Conservation (phyloP, 2,797 vertebrate genomes). For the Pristis pectinata region DNA sequence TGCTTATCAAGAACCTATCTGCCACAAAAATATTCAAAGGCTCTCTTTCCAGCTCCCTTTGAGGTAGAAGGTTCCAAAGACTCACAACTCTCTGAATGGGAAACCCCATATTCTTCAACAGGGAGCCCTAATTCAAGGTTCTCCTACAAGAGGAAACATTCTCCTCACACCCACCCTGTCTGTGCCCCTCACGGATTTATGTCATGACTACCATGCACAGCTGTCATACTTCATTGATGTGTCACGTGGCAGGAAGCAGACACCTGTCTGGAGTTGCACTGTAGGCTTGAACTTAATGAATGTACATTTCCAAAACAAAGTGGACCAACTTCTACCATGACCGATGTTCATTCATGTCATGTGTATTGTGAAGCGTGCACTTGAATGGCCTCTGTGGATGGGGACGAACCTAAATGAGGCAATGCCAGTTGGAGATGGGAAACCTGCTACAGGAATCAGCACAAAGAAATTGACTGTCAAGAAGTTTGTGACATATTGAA, state of each 20-base stretch:
- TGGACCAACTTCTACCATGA: neutral
- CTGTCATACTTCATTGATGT: neutral
- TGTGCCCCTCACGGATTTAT: too few relatives aligned
- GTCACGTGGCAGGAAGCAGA: neutral
- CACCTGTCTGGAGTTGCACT: neutral
- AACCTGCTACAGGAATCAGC: neutral
- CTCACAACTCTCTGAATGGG: too few relatives aligned
- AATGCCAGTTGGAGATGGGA: conserved; percentile 7
- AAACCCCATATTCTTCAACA: too few relatives aligned
- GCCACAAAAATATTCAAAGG: too few relatives aligned
- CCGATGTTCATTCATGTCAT: neutral
- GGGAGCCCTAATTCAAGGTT: too few relatives aligned
- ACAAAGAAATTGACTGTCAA: neutral
- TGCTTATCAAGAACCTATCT: too few relatives aligned
- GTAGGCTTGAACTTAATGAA: neutral
- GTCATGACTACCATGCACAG: neutral
- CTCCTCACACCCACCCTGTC: too few relatives aligned
- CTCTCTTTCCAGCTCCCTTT: too few relatives aligned
- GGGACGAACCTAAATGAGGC: neutral
- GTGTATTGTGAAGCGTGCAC: neutral
- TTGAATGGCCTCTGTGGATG: neutral
- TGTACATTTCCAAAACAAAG: neutral
- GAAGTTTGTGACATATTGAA: neutral
- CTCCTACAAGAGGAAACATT: too few relatives aligned
- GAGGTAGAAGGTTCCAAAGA: too few relatives aligned